Evolutionary conservation across 1,140 invertebrate genomes (phyloP), one percentile per base, ranked within the genome.

Genomic region (Philotrypesis tridentata): DNA sequence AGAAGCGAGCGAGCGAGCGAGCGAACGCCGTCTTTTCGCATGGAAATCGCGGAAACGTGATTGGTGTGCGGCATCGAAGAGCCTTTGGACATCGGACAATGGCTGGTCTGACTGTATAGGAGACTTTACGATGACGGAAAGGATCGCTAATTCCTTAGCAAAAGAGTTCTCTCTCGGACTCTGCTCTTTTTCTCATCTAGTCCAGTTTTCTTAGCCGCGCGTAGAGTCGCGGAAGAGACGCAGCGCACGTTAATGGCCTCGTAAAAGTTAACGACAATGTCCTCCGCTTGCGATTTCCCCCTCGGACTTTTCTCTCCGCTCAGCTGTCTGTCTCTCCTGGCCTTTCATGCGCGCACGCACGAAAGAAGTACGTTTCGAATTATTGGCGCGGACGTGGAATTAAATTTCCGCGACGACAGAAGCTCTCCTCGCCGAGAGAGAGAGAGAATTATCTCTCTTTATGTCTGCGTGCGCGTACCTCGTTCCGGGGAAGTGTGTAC

Each of bases 211-310:
- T 85, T 82, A 55, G 12, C 60, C 61, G 80, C 25, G 79, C 75
- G 70, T 9, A 87, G 89, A 90, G 87, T 82, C 83, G 84, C 82
- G 80, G 83, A 82, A 83, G 85, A 85, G 86, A 87, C 83, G 84
- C 86, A 86, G 87, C 82, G 85, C 87, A 89, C 89, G 89, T 92
- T 92, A 91, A 92, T 90, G 88, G 87, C 88, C 80, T 91, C 91
- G 88, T 92, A 91, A 91, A 92, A 91, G 89, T 91, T 91, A 91
- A 92, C 90, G 90, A 91, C 90, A 91, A 90, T 90, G 90, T 91
- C 87, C 89, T 87, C 87, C 86, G 23, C 61, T 23, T 85, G 87
- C 89, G 86, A 90, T 89, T 89, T 86, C 84, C 84, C 86, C 84
- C 85, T 65, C 61, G 68, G 37, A 43, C 83, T 86, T 86, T 85